A percentile compares a stretch with the other conserved stretches of the same genome.
Evolutionary conservation across 2,797 vertebrate species (phyloP).

Genomic region (Ctenochaetus hawaiiensis): DNA sequence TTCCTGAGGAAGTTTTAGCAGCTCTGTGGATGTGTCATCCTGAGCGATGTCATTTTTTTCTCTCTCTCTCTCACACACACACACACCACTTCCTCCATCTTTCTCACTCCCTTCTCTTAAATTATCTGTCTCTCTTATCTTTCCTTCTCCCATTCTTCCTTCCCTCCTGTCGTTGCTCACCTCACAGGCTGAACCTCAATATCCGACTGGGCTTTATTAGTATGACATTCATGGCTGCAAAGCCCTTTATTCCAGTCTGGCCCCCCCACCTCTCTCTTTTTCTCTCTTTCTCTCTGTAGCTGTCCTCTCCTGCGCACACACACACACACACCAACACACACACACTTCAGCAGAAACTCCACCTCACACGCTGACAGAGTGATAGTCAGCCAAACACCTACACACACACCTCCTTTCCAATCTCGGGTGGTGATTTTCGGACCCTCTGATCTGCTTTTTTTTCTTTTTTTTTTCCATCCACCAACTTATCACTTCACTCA

Average conservation of each 20-base stretch:
- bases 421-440: constrained; percentile 47
- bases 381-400: constrained; percentile 54
- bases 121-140: constrained; percentile 55
- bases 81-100: constrained; percentile 35
- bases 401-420: constrained; percentile 51
- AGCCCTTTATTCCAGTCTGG: constrained; percentile 69
- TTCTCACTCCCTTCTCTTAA: constrained; percentile 21
- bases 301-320: constrained; percentile 36
- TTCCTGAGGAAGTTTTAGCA: constrained; percentile 48
- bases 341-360: constrained; percentile 20
- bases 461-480: constrained; percentile 12
- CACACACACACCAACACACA: constrained; percentile 28
- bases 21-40: constrained; percentile 57
- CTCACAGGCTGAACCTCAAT: constrained; percentile 64
- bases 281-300: constrained; percentile 41
- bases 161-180: constrained; percentile 49
- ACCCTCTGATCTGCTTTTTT: constrained; percentile 50
- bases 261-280: constrained; percentile 13
- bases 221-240: constrained; percentile 78
- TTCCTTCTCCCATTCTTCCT: constrained; percentile 44
- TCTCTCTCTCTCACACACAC: neutral
- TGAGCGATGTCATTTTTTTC: constrained; percentile 55
- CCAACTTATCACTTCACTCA: constrained; percentile 51
- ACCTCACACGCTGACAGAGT: constrained; percentile 51
- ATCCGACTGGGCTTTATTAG: constrained; percentile 76